Evolutionary conservation across 2,888 invertebrate species (phyloP), one percentile per base, ranked within the genome.

Genomic region (Papilio protenor): DNA sequence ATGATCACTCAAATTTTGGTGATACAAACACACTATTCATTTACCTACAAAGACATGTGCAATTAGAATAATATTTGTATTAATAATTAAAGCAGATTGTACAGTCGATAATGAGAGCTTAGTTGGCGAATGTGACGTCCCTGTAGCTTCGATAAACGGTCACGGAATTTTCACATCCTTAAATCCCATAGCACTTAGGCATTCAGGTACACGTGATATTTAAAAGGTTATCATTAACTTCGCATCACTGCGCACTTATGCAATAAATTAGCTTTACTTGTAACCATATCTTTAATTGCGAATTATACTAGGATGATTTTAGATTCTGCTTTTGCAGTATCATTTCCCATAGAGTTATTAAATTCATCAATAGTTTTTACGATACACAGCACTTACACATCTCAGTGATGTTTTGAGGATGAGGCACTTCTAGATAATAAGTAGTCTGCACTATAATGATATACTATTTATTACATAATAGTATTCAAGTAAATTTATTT

Each of bases 91-190:
- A 21, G 0, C 21, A 77, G 45, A 87, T 94, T 93, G 93, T 94
- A 92, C 93, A 93, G 92, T 91, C 92, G 92, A 91, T 92, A 82
- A 86, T 89, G 90, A 91, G 91, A 87, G 89, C 87, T 92, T 94
- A 93, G 93, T 88, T 91, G 91, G 91, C 92, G 90, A 94, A 93
- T 94, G 93, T 94, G 90, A 87, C 91, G 94, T 93, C 91, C 92
- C 89, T 86, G 85, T 90, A 92, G 93, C 92, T 91, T 92, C 91
- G 89, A 90, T 87, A 87, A 90, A 91, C 88, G 89, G 88, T 90
- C 90, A 91, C 89, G 86, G 90, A 87, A 88, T 52, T 40, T 85
- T 89, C 87, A 85, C 88, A 84, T 85, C 88, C 89, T 87, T 84
- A 84, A 88, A 84, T 85, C 82, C 86, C 89, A 87, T 85, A 86